phyloP scores from a whole-genome alignment of 2,888 invertebrate genomes.

The Podabrus alpinus region DNA sequence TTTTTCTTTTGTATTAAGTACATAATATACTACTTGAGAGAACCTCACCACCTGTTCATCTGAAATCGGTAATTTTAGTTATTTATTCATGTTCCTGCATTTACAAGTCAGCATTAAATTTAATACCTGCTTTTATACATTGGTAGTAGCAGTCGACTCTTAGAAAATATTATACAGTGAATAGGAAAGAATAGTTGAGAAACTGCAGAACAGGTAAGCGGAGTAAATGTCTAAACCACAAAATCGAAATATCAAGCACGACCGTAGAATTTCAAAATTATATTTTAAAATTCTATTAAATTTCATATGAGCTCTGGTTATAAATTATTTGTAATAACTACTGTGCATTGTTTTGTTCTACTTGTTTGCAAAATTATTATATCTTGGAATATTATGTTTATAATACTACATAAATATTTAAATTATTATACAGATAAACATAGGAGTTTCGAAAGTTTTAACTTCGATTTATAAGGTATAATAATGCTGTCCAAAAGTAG shows the following conservation, averaged over 20 bases:
- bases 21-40: constrained; percentile 24
- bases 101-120: constrained; percentile 25
- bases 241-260: background rate
- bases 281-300: constrained; percentile 3
- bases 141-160: background rate
- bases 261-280: constrained; percentile 13
- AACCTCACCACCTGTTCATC: constrained; percentile 40
- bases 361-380: constrained; percentile 29
- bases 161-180: background rate
- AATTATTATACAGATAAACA: too few species aligned
- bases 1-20: constrained; percentile 31
- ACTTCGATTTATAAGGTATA: too few species aligned
- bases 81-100: constrained; percentile 26
- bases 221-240: background rate
- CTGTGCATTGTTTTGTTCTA: constrained; percentile 23
- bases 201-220: background rate
- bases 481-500: too few species aligned
- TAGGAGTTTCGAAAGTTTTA: too few species aligned
- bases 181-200: background rate
- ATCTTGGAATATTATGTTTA: too few species aligned
- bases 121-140: constrained; percentile 16
- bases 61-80: constrained; percentile 35
- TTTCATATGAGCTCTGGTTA: constrained; percentile 16
- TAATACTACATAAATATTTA: too few species aligned
- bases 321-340: constrained; percentile 23